Base-by-base conservation (phyloP, 2,888 invertebrate species). In the Sinohyriopsis cumingii region DNA sequence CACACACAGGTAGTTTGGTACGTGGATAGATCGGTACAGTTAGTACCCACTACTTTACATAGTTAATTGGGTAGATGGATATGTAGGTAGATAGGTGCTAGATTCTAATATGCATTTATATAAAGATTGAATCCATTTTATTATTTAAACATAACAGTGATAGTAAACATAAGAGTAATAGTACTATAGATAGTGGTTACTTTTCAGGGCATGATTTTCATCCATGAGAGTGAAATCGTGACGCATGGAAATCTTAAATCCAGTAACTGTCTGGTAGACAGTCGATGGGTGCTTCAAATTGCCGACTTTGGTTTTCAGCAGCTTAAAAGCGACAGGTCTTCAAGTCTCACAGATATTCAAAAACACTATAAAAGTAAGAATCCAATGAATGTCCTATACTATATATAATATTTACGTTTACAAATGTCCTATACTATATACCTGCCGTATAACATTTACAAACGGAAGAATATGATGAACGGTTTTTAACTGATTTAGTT, bases 191-290 rank as follows among this genome's bases (percentile, higher is more conserved):
- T 63, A 20, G 15, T 68, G 28, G 59, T 55, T 20, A 54, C 64
- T 59, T 67, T 71, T 1, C 69, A 88, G 88, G 88, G 86, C 6
- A 87, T 88, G 87, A 81, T 80, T 22, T 87, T 84, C 67, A 84
- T 88, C 33, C 87, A 87, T 73, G 87, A 88, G 61, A 86, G 86
- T 74, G 82, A 83, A 64, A 80, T 88, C 19, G 73, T 72, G 45
- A 83, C 72, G 65, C 88, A 88, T 77, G 88, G 88, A 5, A 88
- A 86, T 75, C 80, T 88, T n/a, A 86, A 84, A 72, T 82, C 86
- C 3, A 80, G 82, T 25, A 88, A 87, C 67, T 88, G 88, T 69
- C 71, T 88, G 28, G 85, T 88, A 24, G 88, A 88, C 68, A 86
- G 85, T 45, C 81, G 88, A 45, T 88, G 87, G 87, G 86, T 87